These are phyloP conservation scores for Onchidella celtica DNA, from an alignment of 2,888 invertebrate genomes.

Conservation along the genomic window DNA sequence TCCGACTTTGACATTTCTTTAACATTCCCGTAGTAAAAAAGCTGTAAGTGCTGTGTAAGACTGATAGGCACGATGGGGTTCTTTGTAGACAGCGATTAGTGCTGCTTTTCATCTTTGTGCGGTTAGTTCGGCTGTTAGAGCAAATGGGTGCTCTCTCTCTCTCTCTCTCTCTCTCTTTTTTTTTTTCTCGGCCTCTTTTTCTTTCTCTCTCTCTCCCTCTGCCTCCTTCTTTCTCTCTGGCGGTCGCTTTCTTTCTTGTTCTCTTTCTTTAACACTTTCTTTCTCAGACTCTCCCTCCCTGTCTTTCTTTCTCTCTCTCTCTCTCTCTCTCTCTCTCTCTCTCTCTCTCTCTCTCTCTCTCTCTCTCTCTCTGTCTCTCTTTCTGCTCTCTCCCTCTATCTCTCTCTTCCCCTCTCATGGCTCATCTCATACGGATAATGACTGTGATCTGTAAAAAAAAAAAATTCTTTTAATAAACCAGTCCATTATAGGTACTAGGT, in stretches of 20 bases:
- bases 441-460: too few species aligned
- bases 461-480: too few species aligned
- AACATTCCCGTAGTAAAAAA: too few species aligned
- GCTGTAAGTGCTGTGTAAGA: too few species aligned
- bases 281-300: conserved; percentile 9
- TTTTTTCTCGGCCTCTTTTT: background rate
- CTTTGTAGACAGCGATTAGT: too few species aligned
- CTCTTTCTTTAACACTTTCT: background rate
- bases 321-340: conserved; percentile 1
- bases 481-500: too few species aligned
- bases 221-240: background rate
- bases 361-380: conserved; percentile 5
- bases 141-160: too few species aligned
- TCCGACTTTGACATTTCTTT: too few species aligned
- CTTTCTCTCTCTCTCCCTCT: conserved; percentile 2
- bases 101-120: too few species aligned
- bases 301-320: background rate
- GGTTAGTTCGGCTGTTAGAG: too few species aligned
- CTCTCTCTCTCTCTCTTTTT: background rate
- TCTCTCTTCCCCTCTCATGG: background rate
- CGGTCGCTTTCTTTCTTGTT: background rate
- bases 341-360: conserved; percentile 22
- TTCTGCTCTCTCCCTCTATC: background rate
- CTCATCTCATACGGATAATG: too few species aligned
- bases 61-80: too few species aligned